These are phyloP conservation scores for Varanus komodoensis DNA, from an alignment of 2,113 vertebrate genomes.

Conservation along the genomic window DNA sequence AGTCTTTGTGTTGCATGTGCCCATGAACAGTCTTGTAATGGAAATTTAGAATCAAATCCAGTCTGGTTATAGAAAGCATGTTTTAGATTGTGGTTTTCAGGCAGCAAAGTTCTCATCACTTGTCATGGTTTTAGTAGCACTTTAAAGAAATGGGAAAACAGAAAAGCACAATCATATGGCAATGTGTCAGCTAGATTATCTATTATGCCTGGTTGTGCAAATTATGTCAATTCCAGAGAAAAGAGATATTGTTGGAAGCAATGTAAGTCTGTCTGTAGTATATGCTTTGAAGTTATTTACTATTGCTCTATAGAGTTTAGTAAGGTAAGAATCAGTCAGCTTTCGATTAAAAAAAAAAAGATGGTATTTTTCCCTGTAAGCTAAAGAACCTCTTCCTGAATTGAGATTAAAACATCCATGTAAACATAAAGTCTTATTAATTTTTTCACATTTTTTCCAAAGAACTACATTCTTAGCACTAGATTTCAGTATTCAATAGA, in stretches of 20 bases:
- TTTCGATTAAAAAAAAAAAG: neutral
- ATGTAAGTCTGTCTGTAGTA: neutral
- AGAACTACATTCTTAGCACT: neutral
- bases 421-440: neutral
- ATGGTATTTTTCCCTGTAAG: neutral
- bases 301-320: neutral
- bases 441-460: neutral
- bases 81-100: neutral
- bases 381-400: neutral
- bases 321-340: too few species aligned
- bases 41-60: neutral
- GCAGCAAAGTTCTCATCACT: neutral
- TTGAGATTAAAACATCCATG: neutral
- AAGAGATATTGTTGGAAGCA: neutral
- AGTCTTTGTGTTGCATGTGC: too few species aligned
- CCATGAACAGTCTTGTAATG: neutral
- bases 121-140: neutral
- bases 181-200: neutral
- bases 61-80: neutral
- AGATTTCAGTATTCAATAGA: neutral
- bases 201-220: neutral
- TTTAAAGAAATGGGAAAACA: neutral
- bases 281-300: neutral
- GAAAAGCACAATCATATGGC: too few species aligned
- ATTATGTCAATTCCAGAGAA: neutral